Base-by-base conservation (phyloP, 2,797 vertebrate genomes). In the Peromyscus eremicus region DNA sequence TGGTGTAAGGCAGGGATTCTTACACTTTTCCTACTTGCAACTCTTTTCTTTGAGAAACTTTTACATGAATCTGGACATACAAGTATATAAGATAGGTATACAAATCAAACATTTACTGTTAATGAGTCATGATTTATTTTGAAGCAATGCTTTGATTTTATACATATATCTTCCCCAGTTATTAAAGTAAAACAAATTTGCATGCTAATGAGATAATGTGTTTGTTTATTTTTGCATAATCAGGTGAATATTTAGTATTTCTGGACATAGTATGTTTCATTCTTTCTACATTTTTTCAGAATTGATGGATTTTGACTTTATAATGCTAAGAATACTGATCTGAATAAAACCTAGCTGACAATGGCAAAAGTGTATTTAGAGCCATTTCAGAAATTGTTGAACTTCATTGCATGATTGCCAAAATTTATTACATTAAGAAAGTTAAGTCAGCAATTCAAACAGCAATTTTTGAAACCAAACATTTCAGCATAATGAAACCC, bases 281-380 rank as follows among this genome's bases (percentile, higher is more conserved):
- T 84, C 32, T 66, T 46, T 84, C 60, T 46, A 64, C 16, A 66
- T 46, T 84, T 46, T 46, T 66, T 84, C 37, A 84, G 40, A 84
- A 64, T 46, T 84, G 60, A 64, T 84, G 43, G 37, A 17, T 60
- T 88, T 88, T 88, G 86, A 88, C 25, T 75, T 88, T 88, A 75
- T 60, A 71, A 32, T 57, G 52, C 16, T 88, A 52, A 57, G 25
- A 75, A 75, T 40, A 71, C 34, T 40, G 49, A 17, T 68, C 71
- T 37, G 55, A 71, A 87, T 57, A 88, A 88, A 29, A 55, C 34
- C 27, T 87, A 55, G 23, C 46, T n/a, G 27, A 52, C 21, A 27
- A 68, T 55, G 46, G 25, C 66, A 55, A 13, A 71, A 52, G 13
- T 37, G 55, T 87, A 23, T 43, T 75, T 43, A 43, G 16, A 60